These are phyloP conservation scores for Pampus argenteus DNA, from an alignment of 2,797 vertebrate species.

Conservation along the genomic window DNA sequence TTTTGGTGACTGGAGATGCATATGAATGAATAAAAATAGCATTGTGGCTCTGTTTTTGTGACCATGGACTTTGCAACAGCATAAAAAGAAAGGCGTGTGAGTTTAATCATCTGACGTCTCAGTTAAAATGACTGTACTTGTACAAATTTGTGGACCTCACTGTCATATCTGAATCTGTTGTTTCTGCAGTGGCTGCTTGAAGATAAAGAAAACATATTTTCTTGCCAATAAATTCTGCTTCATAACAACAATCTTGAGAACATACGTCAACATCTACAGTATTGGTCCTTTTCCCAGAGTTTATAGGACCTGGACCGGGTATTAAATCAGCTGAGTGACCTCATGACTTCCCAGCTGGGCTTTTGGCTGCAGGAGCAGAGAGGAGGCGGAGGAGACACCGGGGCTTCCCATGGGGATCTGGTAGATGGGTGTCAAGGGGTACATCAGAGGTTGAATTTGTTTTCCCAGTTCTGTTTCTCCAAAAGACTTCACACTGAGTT, in stretches of 20 bases:
- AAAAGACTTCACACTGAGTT: slow-evolving; percentile 43
- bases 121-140: neutral
- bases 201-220: slow-evolving; percentile 6
- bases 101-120: neutral
- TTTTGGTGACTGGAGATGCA: neutral
- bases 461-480: slow-evolving; percentile 68
- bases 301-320: slow-evolving; percentile 56
- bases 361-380: slow-evolving; percentile 50
- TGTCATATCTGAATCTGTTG: neutral
- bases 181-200: neutral
- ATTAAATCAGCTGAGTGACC: slow-evolving; percentile 71
- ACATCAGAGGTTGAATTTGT: slow-evolving; percentile 57
- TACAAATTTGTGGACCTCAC: neutral
- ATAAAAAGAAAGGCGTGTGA: neutral
- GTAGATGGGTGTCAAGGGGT: slow-evolving; percentile 46
- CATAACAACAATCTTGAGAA: slow-evolving; percentile 1
- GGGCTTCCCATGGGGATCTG: slow-evolving; percentile 52
- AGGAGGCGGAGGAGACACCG: slow-evolving; percentile 8
- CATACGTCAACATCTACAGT: slow-evolving; percentile 3
- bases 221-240: neutral
- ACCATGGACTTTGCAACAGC: neutral
- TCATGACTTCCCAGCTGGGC: slow-evolving; percentile 65
- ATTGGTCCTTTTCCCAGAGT: slow-evolving; percentile 51
- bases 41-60: neutral
- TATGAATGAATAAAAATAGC: neutral